Conservation (phyloP, 2,113 vertebrate genomes). For the Typhlomys cinereus region DNA sequence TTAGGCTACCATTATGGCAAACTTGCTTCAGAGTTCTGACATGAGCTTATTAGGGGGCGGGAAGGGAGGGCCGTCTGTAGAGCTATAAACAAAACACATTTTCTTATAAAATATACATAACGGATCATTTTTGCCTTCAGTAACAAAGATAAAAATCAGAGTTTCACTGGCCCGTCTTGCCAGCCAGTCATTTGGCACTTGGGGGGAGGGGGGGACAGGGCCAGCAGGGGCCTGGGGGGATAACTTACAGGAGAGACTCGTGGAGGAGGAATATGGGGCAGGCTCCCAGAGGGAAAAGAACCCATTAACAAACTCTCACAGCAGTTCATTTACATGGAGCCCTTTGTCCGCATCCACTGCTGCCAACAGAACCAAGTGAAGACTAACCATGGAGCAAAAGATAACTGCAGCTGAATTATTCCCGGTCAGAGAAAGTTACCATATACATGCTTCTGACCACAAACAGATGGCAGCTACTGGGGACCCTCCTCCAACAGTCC, state of each 20-base stretch:
- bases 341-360: slow-evolving; percentile 19
- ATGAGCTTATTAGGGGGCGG: slow-evolving; percentile 73
- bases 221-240: too few species aligned
- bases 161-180: not conserved
- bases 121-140: slow-evolving; percentile 76
- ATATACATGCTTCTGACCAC: slow-evolving; percentile 31
- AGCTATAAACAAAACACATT: slow-evolving; percentile 82
- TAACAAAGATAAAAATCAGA: slow-evolving; percentile 73
- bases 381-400: slow-evolving; percentile 63
- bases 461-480: slow-evolving; percentile 43
- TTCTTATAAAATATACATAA: slow-evolving; percentile 83
- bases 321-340: slow-evolving; percentile 16
- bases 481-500: slow-evolving; percentile 35
- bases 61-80: slow-evolving; percentile 50
- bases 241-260: not conserved
- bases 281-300: not conserved
- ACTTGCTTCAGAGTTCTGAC: slow-evolving; percentile 77
- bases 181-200: slow-evolving; percentile 15
- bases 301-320: slow-evolving; percentile 31
- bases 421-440: slow-evolving; percentile 52
- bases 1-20: slow-evolving; percentile 74
- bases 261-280: not conserved
- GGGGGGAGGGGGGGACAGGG: too few species aligned
- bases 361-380: slow-evolving; percentile 61
- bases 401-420: slow-evolving; percentile 55